Evolutionary conservation across 2,888 invertebrate genomes (phyloP).

Genomic region (Pristionchus exspectatus): DNA sequence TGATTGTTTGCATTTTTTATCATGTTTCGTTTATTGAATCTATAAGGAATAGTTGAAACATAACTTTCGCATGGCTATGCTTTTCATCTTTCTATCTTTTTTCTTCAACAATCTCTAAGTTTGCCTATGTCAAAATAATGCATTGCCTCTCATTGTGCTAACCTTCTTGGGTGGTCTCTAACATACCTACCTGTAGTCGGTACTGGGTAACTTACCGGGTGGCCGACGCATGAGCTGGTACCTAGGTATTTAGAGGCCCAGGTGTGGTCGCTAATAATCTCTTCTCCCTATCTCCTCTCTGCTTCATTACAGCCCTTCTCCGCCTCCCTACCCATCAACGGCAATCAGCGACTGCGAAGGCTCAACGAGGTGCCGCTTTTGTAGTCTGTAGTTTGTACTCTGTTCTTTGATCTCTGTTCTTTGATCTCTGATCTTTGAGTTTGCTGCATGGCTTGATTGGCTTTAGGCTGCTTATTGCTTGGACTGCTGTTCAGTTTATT

Average conservation of each 20-base stretch:
- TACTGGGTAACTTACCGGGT: too few species aligned
- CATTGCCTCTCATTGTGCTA: background rate
- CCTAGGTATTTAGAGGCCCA: too few species aligned
- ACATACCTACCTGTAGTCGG: too few species aligned
- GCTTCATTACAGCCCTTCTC: constrained; percentile 37
- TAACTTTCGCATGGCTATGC: too few species aligned
- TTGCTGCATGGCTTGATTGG: constrained; percentile 14
- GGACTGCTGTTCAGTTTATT: background rate
- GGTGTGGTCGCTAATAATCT: too few species aligned
- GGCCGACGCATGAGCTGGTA: too few species aligned
- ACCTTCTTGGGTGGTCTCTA: constrained; percentile 8
- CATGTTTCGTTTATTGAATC: too few species aligned
- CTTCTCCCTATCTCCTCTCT: background rate
- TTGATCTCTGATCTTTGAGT: background rate
- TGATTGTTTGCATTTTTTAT: too few species aligned
- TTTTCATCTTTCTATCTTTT: too few species aligned
- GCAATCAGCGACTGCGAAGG: background rate
- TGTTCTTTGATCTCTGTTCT: background rate
- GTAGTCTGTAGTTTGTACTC: background rate
- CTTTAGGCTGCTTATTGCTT: background rate
- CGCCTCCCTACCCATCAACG: background rate
- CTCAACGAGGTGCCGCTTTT: constrained; percentile 19
- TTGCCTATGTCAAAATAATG: background rate
- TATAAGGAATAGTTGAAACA: too few species aligned
- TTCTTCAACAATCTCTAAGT: too few species aligned